These are phyloP conservation scores for Tetramorium simillimum DNA, from an alignment of 1,140 invertebrate genomes.

Conservation along the genomic window DNA sequence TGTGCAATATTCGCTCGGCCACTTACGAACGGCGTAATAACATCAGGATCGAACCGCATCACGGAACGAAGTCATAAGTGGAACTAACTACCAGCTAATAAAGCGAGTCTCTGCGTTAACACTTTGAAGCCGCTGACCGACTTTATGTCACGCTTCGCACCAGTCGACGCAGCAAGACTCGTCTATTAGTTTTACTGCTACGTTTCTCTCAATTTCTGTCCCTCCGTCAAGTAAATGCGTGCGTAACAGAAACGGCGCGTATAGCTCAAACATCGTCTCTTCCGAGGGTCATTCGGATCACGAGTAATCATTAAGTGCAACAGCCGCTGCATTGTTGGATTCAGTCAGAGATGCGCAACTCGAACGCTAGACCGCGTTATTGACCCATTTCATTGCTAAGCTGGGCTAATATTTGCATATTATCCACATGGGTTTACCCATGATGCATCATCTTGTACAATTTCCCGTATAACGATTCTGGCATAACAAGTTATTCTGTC, in stretches of 20 bases:
- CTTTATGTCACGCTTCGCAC: slow-evolving; percentile 65
- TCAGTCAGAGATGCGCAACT: slow-evolving; percentile 12
- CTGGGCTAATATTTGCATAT: slow-evolving; percentile 47
- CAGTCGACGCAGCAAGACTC: not conserved
- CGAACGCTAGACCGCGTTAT: slow-evolving; percentile 19
- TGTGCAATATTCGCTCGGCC: slow-evolving; percentile 13
- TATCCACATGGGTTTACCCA: slow-evolving; percentile 6
- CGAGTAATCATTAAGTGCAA: not conserved
- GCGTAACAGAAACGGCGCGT: not conserved
- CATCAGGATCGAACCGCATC: slow-evolving; percentile 65
- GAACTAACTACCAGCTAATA: slow-evolving; percentile 63
- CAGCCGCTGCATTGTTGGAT: not conserved
- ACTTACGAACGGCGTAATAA: slow-evolving; percentile 52
- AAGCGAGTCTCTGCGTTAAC: slow-evolving; percentile 57
- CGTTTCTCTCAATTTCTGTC: slow-evolving; percentile 60
- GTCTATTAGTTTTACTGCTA: slow-evolving; percentile 65
- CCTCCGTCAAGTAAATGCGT: not conserved
- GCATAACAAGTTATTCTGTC: not conserved
- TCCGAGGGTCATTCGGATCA: not conserved
- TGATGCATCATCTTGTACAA: slow-evolving; percentile 33
- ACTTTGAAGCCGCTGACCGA: slow-evolving; percentile 69
- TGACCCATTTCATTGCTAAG: slow-evolving; percentile 39
- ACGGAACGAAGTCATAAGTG: slow-evolving; percentile 60
- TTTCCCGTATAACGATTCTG: not conserved
- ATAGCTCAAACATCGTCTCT: not conserved